These are phyloP conservation scores for Siphonodentalium dalli DNA, from an alignment of 2,888 invertebrate species.

Conservation along the genomic window DNA sequence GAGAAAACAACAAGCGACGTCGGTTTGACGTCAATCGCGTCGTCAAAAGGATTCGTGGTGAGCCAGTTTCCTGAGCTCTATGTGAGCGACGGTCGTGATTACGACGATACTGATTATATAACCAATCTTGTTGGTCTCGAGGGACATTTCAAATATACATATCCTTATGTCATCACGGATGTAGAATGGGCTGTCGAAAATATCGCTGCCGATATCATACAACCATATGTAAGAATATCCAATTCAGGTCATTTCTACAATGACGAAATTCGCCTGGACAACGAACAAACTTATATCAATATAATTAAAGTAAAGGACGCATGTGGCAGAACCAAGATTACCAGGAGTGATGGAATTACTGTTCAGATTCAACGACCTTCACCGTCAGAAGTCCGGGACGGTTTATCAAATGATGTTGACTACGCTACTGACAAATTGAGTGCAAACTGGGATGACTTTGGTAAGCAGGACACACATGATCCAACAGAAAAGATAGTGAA, in stretches of 20 bases:
- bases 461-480: conserved; percentile 23
- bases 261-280: conserved; percentile 36
- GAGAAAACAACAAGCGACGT: too few species aligned
- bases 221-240: conserved; percentile 25
- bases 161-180: conserved; percentile 35
- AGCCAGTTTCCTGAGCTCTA: conserved; percentile 29
- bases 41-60: conserved; percentile 35
- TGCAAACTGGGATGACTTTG: conserved; percentile 46
- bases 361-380: conserved; percentile 40
- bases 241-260: conserved; percentile 29
- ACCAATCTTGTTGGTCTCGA: conserved; percentile 31
- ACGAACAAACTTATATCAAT: conserved; percentile 38
- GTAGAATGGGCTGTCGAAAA: conserved; percentile 36
- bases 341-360: conserved; percentile 38
- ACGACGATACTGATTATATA: conserved; percentile 34
- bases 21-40: too few species aligned
- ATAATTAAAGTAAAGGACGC: conserved; percentile 34
- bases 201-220: conserved; percentile 31
- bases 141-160: conserved; percentile 40
- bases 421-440: conserved; percentile 33
- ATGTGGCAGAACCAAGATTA: conserved; percentile 29
- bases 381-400: conserved; percentile 43
- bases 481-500: conserved; percentile 35
- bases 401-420: conserved; percentile 34
- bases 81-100: conserved; percentile 30